Conservation (phyloP, 2,888 invertebrate species). For the Peribatodes rhomboidaria region DNA sequence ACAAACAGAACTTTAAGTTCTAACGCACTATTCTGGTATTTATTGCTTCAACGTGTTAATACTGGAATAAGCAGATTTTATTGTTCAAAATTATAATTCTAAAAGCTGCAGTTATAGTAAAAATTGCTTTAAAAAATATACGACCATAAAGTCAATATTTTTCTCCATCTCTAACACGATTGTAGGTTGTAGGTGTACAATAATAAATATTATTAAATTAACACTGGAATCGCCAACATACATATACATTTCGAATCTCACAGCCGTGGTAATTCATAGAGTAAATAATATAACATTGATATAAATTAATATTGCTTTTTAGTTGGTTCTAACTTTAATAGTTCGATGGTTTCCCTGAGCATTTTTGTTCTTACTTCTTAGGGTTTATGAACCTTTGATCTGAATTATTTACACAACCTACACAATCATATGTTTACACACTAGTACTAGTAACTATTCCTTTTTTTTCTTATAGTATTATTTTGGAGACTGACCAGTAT, state of each 20-base stretch:
- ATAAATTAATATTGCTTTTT: slow-evolving; percentile 21
- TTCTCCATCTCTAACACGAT: slow-evolving; percentile 18
- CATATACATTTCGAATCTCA: slow-evolving; percentile 16
- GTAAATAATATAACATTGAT: not conserved
- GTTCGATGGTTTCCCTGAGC: not conserved
- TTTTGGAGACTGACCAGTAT: not conserved
- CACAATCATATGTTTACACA: slow-evolving; percentile 4
- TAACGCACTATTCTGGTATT: slow-evolving; percentile 47
- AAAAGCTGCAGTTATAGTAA: slow-evolving; percentile 20
- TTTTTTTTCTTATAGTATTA: too few relatives aligned
- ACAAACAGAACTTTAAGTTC: slow-evolving; percentile 40
- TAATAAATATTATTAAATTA: slow-evolving; percentile 2
- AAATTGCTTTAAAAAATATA: slow-evolving; percentile 37
- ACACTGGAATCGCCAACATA: slow-evolving; percentile 9
- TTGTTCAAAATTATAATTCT: slow-evolving; percentile 21
- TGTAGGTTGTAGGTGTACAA: slow-evolving; percentile 11
- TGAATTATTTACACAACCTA: not conserved
- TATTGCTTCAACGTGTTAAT: slow-evolving; percentile 56
- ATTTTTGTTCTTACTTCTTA: slow-evolving; percentile 19
- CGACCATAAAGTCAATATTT: slow-evolving; percentile 27
- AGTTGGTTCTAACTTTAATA: slow-evolving; percentile 4
- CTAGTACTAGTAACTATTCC: too few relatives aligned
- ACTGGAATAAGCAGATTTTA: slow-evolving; percentile 52
- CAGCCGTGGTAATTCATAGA: slow-evolving; percentile 19
- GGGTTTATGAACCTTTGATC: not conserved